Conservation (phyloP, 2,113 vertebrate genomes). For the Myocastor coypus region DNA sequence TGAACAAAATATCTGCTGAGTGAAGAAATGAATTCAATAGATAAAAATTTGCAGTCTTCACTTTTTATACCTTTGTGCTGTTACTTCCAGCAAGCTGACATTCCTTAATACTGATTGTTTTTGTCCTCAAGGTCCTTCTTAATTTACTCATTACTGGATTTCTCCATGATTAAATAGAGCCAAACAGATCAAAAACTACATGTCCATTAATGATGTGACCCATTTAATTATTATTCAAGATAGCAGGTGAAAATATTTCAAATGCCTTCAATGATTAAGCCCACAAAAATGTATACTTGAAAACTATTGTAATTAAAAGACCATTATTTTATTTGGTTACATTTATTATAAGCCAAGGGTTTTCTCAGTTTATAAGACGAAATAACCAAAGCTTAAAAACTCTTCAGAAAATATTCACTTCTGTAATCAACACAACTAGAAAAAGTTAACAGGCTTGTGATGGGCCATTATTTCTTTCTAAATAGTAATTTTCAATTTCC, state of each 20-base stretch:
- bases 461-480: neutral
- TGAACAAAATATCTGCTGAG: constrained; percentile 27
- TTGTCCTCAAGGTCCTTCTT: neutral
- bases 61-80: constrained; percentile 15
- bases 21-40: constrained; percentile 39
- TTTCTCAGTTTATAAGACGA: constrained; percentile 47
- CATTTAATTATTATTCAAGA: constrained; percentile 6
- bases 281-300: neutral
- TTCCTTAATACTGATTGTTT: constrained; percentile 11
- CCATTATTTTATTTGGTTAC: constrained; percentile 39
- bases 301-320: constrained; percentile 36
- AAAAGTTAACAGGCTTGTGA: constrained; percentile 6
- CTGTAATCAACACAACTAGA: constrained; percentile 18
- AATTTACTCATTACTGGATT: constrained; percentile 2
- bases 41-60: constrained; percentile 20
- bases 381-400: constrained; percentile 44
- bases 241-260: constrained; percentile 49
- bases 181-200: constrained; percentile 25
- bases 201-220: neutral
- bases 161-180: neutral
- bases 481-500: neutral
- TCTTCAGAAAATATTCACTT: constrained; percentile 48
- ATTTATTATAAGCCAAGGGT: constrained; percentile 41
- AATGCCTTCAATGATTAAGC: constrained; percentile 24
- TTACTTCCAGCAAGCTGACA: neutral